These are phyloP conservation scores for Macrocentrus cingulum DNA, from an alignment of 1,140 invertebrate genomes.

Conservation along the genomic window DNA sequence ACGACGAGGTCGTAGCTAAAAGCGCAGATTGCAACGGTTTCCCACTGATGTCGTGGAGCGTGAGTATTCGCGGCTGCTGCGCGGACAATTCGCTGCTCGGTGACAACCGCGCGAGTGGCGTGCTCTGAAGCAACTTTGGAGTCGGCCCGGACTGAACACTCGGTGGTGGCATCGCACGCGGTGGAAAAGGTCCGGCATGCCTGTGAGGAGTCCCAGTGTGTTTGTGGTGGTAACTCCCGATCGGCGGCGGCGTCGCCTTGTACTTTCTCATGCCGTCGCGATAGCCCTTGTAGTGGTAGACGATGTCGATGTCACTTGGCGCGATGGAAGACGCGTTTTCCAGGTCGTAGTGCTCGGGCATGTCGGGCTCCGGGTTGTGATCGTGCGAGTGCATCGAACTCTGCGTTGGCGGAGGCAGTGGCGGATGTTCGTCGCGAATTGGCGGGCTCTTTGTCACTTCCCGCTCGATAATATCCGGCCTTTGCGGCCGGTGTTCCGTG, in stretches of 20 bases:
- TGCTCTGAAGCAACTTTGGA: slow-evolving; percentile 78
- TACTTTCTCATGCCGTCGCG: slow-evolving; percentile 84
- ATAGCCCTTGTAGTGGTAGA: slow-evolving; percentile 94
- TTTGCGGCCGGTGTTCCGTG: slow-evolving; percentile 68
- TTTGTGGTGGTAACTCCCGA: slow-evolving; percentile 75
- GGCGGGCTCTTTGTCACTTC: slow-evolving; percentile 82
- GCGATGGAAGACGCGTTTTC: slow-evolving; percentile 97
- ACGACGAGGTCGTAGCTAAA: slow-evolving; percentile 83
- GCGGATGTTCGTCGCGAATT: slow-evolving; percentile 73
- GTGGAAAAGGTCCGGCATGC: slow-evolving; percentile 69
- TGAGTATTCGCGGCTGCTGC: slow-evolving; percentile 87
- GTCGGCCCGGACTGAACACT: slow-evolving; percentile 63
- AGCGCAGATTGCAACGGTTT: slow-evolving; percentile 87
- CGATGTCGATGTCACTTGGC: slow-evolving; percentile 94
- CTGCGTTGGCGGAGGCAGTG: slow-evolving; percentile 67
- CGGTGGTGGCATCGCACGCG: slow-evolving; percentile 69
- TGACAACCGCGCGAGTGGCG: slow-evolving; percentile 84
- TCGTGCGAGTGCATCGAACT: slow-evolving; percentile 67
- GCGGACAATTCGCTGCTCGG: slow-evolving; percentile 89
- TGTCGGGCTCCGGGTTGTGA: slow-evolving; percentile 72
- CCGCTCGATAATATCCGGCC: slow-evolving; percentile 90
- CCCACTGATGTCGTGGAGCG: slow-evolving; percentile 89
- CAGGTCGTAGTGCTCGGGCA: slow-evolving; percentile 93
- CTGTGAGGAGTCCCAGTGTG: slow-evolving; percentile 73
- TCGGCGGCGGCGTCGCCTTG: slow-evolving; percentile 77